Evolutionary conservation across 1,140 invertebrate genomes (phyloP).

Genomic region (Dendrolimus punctatus): DNA sequence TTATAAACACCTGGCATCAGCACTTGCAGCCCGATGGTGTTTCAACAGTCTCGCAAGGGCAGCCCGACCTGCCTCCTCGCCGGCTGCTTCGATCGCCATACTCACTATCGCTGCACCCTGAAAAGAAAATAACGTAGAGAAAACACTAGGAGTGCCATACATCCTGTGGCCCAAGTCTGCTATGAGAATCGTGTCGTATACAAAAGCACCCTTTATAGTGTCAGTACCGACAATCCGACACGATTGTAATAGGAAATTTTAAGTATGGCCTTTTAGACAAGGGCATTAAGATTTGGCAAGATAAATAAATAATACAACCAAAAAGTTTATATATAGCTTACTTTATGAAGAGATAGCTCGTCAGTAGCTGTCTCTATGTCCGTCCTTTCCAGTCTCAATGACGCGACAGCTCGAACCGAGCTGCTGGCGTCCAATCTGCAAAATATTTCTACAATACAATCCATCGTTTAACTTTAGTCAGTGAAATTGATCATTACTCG

Average conservation of each 20-base stretch:
- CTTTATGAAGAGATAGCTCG: conserved; percentile 58
- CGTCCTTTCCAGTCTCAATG: conserved; percentile 43
- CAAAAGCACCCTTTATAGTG: too few species aligned
- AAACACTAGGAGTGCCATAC: too few species aligned
- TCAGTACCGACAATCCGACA: too few species aligned
- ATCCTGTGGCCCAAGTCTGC: too few species aligned
- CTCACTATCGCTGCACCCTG: conserved; percentile 62
- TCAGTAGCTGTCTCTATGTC: conserved; percentile 55
- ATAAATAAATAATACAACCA: too few species aligned
- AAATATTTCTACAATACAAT: not conserved
- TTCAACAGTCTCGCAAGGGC: conserved; percentile 42
- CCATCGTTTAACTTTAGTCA: too few species aligned
- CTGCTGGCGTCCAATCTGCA: conserved; percentile 50
- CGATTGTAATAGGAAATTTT: too few species aligned
- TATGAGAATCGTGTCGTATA: too few species aligned
- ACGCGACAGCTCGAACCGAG: conserved; percentile 50
- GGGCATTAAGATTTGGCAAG: too few species aligned
- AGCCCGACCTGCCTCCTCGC: conserved; percentile 46
- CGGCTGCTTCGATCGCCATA: conserved; percentile 59
- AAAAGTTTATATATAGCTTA: conserved; percentile 11
- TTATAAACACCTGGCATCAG: conserved; percentile 40
- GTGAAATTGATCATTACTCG: too few species aligned
- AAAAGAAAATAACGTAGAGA: not conserved
- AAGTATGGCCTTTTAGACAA: too few species aligned
- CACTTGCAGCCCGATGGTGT: conserved; percentile 45